These are phyloP conservation scores for Cryptus armator DNA, from an alignment of 2,888 invertebrate species.

Conservation along the genomic window DNA sequence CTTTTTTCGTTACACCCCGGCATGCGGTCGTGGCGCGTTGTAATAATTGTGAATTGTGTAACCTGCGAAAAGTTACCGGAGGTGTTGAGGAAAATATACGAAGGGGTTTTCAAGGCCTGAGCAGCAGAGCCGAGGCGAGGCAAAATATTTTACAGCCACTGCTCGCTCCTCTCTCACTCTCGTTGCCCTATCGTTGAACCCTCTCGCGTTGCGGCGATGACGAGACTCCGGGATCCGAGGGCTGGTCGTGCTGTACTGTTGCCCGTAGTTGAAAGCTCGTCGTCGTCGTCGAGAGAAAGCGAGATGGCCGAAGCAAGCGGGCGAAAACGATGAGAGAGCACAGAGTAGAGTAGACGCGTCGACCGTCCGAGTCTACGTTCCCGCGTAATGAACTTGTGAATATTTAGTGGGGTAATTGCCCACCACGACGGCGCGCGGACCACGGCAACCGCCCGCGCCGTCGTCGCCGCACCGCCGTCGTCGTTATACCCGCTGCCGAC, in stretches of 20 bases:
- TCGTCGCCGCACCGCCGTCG: constrained; percentile 20
- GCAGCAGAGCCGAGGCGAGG: constrained; percentile 18
- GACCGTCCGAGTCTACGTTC: constrained; percentile 69
- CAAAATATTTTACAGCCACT: constrained; percentile 48
- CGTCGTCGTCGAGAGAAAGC: constrained; percentile 60
- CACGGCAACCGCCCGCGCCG: constrained; percentile 48
- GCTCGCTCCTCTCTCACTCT: constrained; percentile 6
- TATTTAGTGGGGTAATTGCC: constrained; percentile 84
- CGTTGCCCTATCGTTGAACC: constrained; percentile 32
- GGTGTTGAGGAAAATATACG: constrained; percentile 50
- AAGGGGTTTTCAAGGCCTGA: constrained; percentile 21
- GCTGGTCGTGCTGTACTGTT: constrained; percentile 42
- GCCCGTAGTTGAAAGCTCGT: constrained; percentile 30
- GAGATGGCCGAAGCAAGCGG: constrained; percentile 63
- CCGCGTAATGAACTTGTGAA: constrained; percentile 82
- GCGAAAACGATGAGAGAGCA: constrained; percentile 44
- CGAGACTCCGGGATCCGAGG: constrained; percentile 45
- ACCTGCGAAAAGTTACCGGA: constrained; percentile 31
- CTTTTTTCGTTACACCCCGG: neutral
- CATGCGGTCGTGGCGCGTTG: neutral
- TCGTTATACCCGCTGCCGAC: constrained; percentile 16
- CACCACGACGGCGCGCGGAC: constrained; percentile 75
- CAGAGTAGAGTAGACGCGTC: constrained; percentile 64
- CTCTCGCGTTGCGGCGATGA: constrained; percentile 34
- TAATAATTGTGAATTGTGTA: constrained; percentile 54